Evolutionary conservation across 53 echinoderm and acorn worm genomes (phyloP).

Genomic region (Temnopleurus reevesii): DNA sequence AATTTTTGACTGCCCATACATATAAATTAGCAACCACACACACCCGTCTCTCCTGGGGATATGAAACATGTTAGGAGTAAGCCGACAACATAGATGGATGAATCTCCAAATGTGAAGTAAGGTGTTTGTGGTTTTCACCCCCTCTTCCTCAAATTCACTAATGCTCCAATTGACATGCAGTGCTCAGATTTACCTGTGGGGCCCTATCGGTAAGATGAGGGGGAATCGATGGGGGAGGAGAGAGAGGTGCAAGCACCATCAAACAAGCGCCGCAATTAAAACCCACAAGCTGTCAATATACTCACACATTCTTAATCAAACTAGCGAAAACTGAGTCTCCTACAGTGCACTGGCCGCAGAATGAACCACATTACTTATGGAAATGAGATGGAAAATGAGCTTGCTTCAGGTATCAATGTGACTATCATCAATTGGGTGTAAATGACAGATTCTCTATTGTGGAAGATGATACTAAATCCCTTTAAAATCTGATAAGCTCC

Average conservation of each 20-base stretch:
- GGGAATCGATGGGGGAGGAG: neutral
- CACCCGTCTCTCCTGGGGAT: neutral
- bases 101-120: neutral
- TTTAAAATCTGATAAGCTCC: neutral
- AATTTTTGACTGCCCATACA: too few species aligned
- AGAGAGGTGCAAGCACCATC: slow-evolving; percentile 13
- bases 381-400: slow-evolving; percentile 1
- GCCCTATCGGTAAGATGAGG: neutral
- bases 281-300: slow-evolving; percentile 35
- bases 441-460: slow-evolving; percentile 9
- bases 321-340: neutral
- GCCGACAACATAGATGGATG: neutral
- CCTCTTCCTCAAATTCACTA: neutral
- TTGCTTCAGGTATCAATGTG: slow-evolving; percentile 2
- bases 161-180: neutral
- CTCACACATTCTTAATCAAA: slow-evolving; percentile 25
- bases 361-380: neutral
- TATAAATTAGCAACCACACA: neutral
- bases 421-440: neutral
- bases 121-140: slow-evolving; percentile 31
- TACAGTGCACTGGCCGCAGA: slow-evolving; percentile 11
- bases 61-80: neutral
- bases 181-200: slow-evolving; percentile 20
- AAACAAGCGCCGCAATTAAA: slow-evolving; percentile 18
- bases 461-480: neutral